Evolutionary conservation across 2,797 vertebrate genomes (phyloP), one percentile per base, ranked within the genome.

Genomic region (Enteromius argenteus): DNA sequence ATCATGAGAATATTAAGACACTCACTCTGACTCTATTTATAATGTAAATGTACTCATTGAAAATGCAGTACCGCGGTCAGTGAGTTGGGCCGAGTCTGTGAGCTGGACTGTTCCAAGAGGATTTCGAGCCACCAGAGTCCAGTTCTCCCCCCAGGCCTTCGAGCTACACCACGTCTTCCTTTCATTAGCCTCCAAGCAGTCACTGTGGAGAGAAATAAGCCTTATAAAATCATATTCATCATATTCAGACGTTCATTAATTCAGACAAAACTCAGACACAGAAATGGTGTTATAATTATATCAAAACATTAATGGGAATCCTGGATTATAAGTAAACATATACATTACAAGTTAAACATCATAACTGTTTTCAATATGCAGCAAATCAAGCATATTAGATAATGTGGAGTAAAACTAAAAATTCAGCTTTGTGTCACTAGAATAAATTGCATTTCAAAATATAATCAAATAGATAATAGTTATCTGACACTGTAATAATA

Each of bases 111-210:
- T 85, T 80, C 95, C 95, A 0, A 96, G 89, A 60, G 42, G 69
- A 91, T 96, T 96, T 81, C 15, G 58, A 35, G 93, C 94, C 23
- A 89, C 83, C 84, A 96, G 89, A 37, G 91, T 95, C 92, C 91
- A 95, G 89, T 89, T 93, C 32, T 84, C 84, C 5, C 93, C 92
- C 93, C 94, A 95, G 3, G 74, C 67, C 1, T 78, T 66, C 19
- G 80, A 44, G 2, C 3, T 82, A 23, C 90, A 94, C 27, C 4
- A 5, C 19, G 21, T 53, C 32, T 27, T 11, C 15, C 5, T 8
- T 19, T 0, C 11, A 0, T 13, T 64, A 19, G 8, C 30, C 4
- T 27, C 6, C 0, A 5, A 0, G 87, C 92, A 95, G 5, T 4
- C 7, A 85, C 94, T 95, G 77, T 44, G 32, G 5, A 84, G 0